Conservation (phyloP, 2,888 invertebrate genomes). For the Pediacus dermestoides region DNA sequence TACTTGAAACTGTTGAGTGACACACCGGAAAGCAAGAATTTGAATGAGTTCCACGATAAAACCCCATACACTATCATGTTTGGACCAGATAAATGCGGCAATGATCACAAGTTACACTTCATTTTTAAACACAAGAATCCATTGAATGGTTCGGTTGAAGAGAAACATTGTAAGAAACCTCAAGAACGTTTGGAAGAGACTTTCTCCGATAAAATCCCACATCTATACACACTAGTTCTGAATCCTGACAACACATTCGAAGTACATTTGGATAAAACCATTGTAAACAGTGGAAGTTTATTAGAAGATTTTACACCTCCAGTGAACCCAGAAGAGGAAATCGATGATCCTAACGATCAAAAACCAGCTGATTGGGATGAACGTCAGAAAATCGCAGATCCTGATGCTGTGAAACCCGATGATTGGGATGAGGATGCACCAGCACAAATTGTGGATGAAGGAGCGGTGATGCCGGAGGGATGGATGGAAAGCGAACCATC, state of each 20-base stretch:
- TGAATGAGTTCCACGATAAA: constrained; percentile 87
- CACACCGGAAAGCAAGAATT: constrained; percentile 62
- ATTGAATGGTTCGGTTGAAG: constrained; percentile 79
- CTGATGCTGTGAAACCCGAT: constrained; percentile 76
- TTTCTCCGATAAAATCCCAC: constrained; percentile 90
- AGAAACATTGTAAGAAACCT: constrained; percentile 95
- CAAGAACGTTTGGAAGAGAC: constrained; percentile 77
- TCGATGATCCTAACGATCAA: constrained; percentile 83
- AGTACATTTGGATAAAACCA: constrained; percentile 77
- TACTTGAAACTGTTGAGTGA: constrained; percentile 90
- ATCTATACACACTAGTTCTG: constrained; percentile 77
- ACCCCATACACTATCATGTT: constrained; percentile 99
- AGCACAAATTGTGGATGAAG: constrained; percentile 80
- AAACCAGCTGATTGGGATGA: constrained; percentile 97
- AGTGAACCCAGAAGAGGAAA: constrained; percentile 91
- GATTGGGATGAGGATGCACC: constrained; percentile 98
- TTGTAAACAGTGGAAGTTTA: constrained; percentile 81
- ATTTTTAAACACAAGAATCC: constrained; percentile 97
- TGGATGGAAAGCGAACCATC: constrained; percentile 92
- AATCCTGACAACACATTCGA: constrained; percentile 77
- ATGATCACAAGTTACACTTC: constrained; percentile 86
- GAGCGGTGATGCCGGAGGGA: constrained; percentile 79
- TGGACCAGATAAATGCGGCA: constrained; percentile 98
- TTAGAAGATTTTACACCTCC: constrained; percentile 88
- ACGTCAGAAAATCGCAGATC: constrained; percentile 39